Conservation (phyloP, 2,888 invertebrate species). For the Aquatica leii region DNA sequence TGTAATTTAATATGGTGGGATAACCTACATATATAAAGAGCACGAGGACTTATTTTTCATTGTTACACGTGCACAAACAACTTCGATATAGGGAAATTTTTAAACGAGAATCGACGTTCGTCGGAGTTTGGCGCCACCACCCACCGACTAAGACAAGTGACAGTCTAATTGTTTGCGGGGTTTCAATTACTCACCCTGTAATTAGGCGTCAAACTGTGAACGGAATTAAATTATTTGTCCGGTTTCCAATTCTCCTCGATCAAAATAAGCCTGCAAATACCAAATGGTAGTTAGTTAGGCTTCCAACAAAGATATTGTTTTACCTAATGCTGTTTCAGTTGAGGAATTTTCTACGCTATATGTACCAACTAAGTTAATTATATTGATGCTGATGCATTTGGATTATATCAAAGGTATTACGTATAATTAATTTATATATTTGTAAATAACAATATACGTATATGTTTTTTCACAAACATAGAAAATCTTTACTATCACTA, state of each 20-base stretch:
- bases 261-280: conserved; percentile 32
- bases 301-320: conserved; percentile 27
- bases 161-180: conserved; percentile 61
- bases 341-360: neutral
- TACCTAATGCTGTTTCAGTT: neutral
- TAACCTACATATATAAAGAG: conserved; percentile 25
- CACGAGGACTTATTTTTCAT: conserved; percentile 24
- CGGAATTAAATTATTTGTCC: conserved; percentile 60
- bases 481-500: too few relatives aligned
- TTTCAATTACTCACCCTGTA: conserved; percentile 59
- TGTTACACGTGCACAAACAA: conserved; percentile 28
- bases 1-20: conserved; percentile 22
- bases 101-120: conserved; percentile 23
- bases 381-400: too few relatives aligned
- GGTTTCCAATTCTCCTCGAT: conserved; percentile 47
- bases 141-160: conserved; percentile 57
- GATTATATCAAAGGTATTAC: too few relatives aligned
- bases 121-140: conserved; percentile 50
- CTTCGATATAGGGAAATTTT: conserved; percentile 14
- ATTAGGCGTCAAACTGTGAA: conserved; percentile 61
- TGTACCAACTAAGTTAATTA: neutral
- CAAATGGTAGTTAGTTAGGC: conserved; percentile 29
- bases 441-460: too few relatives aligned
- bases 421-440: too few relatives aligned
- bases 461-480: too few relatives aligned